phyloP scores from a whole-genome alignment of 2,888 invertebrate species.

The Ypsolopha scabrella region DNA sequence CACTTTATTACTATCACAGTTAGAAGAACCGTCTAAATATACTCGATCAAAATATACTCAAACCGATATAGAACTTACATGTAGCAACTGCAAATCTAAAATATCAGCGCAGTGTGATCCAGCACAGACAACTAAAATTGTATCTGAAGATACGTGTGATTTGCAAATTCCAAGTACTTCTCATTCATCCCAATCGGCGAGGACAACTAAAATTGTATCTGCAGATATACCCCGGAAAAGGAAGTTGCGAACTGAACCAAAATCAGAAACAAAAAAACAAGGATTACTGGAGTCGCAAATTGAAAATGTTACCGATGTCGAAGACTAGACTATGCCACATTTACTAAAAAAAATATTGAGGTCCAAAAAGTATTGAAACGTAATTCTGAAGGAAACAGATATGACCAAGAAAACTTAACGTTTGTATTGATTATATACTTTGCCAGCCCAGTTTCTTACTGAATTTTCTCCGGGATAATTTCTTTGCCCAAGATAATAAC shows the following conservation, averaged over 20 bases:
- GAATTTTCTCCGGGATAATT: constrained; percentile 4
- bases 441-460: constrained; percentile 8
- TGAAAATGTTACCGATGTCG: not conserved
- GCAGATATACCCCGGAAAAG: no score
- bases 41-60: not conserved
- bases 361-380: not conserved
- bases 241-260: no score
- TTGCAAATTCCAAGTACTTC: no score
- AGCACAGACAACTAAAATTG: not conserved
- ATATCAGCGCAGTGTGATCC: no score
- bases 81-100: not conserved
- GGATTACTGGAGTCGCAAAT: not conserved
- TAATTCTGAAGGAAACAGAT: constrained; percentile 3
- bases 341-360: not conserved
- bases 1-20: not conserved
- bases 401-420: constrained; percentile 5
- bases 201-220: no score
- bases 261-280: not conserved
- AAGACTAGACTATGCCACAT: not conserved
- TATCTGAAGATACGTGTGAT: not conserved
- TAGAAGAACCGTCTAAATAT: not conserved
- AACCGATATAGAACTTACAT: not conserved
- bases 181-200: no score
- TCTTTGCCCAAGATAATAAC: constrained; percentile 4
- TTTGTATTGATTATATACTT: constrained; percentile 9